Evolutionary conservation across 2,797 vertebrate species (phyloP), one percentile per base, ranked within the genome.

Genomic region (Tapera naevia): DNA sequence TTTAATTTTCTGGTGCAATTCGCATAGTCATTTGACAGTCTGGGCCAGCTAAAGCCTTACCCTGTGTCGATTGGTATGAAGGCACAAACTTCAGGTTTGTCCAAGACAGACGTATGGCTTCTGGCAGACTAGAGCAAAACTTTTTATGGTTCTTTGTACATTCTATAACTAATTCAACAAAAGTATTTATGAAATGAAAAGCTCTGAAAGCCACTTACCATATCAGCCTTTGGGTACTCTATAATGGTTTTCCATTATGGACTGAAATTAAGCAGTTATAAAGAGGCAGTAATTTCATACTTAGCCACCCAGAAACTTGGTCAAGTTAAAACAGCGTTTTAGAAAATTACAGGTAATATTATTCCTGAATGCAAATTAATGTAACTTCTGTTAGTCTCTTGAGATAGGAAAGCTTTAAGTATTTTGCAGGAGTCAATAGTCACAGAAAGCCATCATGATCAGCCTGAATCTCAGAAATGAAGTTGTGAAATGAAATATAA

Each of bases 211-310:
- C 45, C 70, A 96, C 80, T 97, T 96, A 96, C 75, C 75, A 15
- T 93, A 86, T 91, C 54, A 96, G 95, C 93, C 94, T 92, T 95
- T 95, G 86, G 88, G 91, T 88, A 92, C 62, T 64, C 5, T 81
- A 35, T 94, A 97, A 97, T 94, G 57, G 39, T 80, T 97, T 97
- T 96, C 89, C 69, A 94, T 94, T 97, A 97, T 53, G 76, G 65
- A 46, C 57, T 96, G 89, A 97, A 98, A 97, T 98, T 96, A 97
- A 96, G 89, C 45, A 95, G 83, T 95, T 94, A 91, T 73, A 93
- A 97, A 96, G 82, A 81, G 93, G 72, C 61, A 86, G 95, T 91
- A 93, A 95, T 97, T 97, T 97, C 91, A 96, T 93, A 88, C 79
- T 74, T 92, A 97, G 67, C 83, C 76, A 96, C 67, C 30, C 88